phyloP scores from a whole-genome alignment of 1,140 invertebrate species.

The Dryas iulia region DNA sequence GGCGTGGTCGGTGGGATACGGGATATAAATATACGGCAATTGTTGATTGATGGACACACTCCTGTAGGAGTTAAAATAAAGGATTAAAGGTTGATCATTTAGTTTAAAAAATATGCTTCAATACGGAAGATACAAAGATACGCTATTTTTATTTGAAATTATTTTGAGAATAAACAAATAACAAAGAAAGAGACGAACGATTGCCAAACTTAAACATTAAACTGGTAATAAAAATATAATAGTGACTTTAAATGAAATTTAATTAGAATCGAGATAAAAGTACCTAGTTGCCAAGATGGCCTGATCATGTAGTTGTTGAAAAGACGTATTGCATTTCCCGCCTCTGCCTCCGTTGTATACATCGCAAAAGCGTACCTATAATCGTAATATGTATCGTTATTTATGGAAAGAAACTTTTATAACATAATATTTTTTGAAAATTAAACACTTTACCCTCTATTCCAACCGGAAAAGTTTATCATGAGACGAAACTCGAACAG shows the following conservation, averaged over 20 bases:
- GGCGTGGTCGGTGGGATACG: conserved; percentile 65
- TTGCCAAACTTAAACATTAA: too few relatives aligned
- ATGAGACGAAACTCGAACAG: conserved; percentile 75
- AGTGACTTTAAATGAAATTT: too few relatives aligned
- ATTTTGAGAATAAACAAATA: too few relatives aligned
- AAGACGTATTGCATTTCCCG: conserved; percentile 65
- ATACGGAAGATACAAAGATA: too few relatives aligned
- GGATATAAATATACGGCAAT: conserved; percentile 72
- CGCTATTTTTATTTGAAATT: too few relatives aligned
- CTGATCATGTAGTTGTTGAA: conserved; percentile 76
- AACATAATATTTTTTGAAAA: not conserved
- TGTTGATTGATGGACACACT: conserved; percentile 72
- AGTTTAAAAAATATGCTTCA: not conserved
- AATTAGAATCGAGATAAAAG: conserved; percentile 12
- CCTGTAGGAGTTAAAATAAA: conserved; percentile 31
- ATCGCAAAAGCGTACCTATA: conserved; percentile 74
- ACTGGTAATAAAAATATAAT: too few relatives aligned
- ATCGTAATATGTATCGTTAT: conserved; percentile 5
- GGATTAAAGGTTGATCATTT: not conserved
- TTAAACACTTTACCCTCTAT: conserved; percentile 66
- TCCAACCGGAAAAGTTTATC: conserved; percentile 77
- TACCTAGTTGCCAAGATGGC: conserved; percentile 74
- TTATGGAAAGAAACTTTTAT: not conserved
- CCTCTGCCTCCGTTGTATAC: conserved; percentile 66
- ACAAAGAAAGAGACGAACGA: too few relatives aligned